Evolutionary conservation across 2,797 vertebrate species (phyloP).

Genomic region (Pangasius macronema): DNA sequence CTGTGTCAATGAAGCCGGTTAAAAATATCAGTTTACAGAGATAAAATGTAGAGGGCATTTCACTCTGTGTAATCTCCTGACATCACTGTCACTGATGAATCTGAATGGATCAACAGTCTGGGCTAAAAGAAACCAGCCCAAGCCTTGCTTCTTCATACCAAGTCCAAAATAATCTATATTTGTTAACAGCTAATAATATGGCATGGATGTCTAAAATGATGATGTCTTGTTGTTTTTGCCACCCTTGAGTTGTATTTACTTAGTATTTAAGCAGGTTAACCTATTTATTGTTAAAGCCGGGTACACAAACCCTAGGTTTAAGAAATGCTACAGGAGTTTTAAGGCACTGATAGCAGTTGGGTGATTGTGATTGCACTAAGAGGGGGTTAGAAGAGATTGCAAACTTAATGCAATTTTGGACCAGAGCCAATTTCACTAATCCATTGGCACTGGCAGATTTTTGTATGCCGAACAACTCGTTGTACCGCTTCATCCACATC

Average conservation of each 20-base stretch:
- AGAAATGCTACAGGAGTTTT: neutral
- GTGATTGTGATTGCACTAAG: neutral
- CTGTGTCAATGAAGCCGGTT: neutral
- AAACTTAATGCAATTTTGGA: neutral
- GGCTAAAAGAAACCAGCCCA: neutral
- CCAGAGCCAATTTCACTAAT: neutral
- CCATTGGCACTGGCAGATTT: neutral
- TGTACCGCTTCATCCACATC: neutral
- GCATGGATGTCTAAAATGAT: no score
- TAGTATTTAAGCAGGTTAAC: neutral
- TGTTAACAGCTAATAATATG: neutral
- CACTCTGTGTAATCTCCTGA: neutral
- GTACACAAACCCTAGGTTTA: neutral
- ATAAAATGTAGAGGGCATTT: neutral
- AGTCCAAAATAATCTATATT: neutral
- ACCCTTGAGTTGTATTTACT: neutral
- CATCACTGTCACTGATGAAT: neutral
- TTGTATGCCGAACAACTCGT: neutral
- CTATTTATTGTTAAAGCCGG: neutral
- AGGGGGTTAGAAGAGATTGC: neutral
- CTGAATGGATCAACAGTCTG: neutral
- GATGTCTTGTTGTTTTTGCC: neutral
- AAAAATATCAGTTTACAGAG: no score
- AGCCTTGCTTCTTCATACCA: neutral
- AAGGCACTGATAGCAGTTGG: neutral